Conservation (phyloP, 2,888 invertebrate genomes). For the Calameuta pallipes region DNA sequence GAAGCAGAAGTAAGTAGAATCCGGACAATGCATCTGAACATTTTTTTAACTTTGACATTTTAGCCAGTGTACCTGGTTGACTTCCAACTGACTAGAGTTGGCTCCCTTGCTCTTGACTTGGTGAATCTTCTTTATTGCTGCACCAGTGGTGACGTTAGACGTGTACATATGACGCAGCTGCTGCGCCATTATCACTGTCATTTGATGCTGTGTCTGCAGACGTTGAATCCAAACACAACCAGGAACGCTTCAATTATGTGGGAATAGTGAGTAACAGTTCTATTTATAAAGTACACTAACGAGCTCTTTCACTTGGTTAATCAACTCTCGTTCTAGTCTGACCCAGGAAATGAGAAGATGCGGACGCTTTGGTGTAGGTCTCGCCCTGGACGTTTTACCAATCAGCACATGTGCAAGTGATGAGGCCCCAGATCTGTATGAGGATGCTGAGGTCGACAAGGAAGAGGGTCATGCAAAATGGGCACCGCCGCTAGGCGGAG, state of each 20-base stretch:
- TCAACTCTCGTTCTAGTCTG: conserved; percentile 49
- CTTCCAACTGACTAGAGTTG: conserved; percentile 78
- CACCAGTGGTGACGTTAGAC: conserved; percentile 73
- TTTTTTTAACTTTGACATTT: conserved; percentile 11
- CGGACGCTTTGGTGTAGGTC: conserved; percentile 75
- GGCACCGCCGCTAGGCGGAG: conserved; percentile 69
- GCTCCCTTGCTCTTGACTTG: conserved; percentile 77
- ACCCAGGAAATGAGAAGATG: conserved; percentile 74
- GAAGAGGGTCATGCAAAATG: conserved; percentile 58
- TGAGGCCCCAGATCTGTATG: conserved; percentile 78
- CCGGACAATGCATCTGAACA: conserved; percentile 1
- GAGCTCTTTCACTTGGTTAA: neutral
- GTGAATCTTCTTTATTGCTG: conserved; percentile 77
- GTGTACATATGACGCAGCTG: conserved; percentile 70
- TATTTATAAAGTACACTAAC: neutral
- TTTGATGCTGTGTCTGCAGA: conserved; percentile 69
- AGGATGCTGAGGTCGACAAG: conserved; percentile 39
- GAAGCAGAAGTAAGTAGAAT: conserved; percentile 43
- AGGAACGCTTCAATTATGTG: conserved; percentile 67
- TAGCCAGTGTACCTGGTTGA: conserved; percentile 76
- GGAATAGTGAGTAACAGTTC: conserved; percentile 68
- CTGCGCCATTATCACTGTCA: conserved; percentile 73
- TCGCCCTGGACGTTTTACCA: conserved; percentile 78
- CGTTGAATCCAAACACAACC: conserved; percentile 69
- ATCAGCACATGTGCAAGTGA: conserved; percentile 78